These are phyloP conservation scores for Agriopis aurantiaria DNA, from an alignment of 2,888 invertebrate species.

Conservation along the genomic window DNA sequence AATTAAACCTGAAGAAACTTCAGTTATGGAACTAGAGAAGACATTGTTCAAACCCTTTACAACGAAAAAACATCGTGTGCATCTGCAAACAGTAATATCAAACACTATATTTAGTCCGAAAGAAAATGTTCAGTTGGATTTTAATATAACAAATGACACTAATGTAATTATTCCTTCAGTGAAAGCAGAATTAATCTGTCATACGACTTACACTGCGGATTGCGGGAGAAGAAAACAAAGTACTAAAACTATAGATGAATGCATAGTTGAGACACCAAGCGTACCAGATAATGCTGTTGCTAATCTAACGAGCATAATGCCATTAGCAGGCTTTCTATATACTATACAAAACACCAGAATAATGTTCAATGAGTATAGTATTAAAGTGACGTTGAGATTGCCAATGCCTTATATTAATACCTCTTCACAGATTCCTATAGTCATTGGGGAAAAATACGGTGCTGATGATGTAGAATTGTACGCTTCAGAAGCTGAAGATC, in stretches of 20 bases:
- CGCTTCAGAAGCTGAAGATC: neutral
- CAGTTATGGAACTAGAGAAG: constrained; percentile 44
- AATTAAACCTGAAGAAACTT: constrained; percentile 29
- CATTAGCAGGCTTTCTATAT: constrained; percentile 43
- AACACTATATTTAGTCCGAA: constrained; percentile 40
- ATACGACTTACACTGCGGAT: constrained; percentile 42
- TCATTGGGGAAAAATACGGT: constrained; percentile 46
- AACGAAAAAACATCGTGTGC: constrained; percentile 39
- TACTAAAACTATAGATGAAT: constrained; percentile 29
- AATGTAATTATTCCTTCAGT: constrained; percentile 41
- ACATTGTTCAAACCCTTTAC: constrained; percentile 45
- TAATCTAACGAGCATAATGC: constrained; percentile 36
- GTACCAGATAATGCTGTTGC: constrained; percentile 42
- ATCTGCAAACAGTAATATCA: constrained; percentile 39
- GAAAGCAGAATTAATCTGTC: constrained; percentile 40
- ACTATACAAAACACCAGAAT: constrained; percentile 51
- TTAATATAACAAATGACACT: constrained; percentile 43
- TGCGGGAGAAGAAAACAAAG: constrained; percentile 26
- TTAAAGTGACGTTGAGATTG: constrained; percentile 48
- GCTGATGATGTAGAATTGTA: constrained; percentile 15
- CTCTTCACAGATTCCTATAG: constrained; percentile 48
- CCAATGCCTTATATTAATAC: constrained; percentile 51
- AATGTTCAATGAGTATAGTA: constrained; percentile 44
- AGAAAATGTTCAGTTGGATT: constrained; percentile 35
- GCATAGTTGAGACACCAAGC: constrained; percentile 35